Evolutionary conservation across 2,113 vertebrate genomes (phyloP).

Genomic region (Neolamprologus ventralis): DNA sequence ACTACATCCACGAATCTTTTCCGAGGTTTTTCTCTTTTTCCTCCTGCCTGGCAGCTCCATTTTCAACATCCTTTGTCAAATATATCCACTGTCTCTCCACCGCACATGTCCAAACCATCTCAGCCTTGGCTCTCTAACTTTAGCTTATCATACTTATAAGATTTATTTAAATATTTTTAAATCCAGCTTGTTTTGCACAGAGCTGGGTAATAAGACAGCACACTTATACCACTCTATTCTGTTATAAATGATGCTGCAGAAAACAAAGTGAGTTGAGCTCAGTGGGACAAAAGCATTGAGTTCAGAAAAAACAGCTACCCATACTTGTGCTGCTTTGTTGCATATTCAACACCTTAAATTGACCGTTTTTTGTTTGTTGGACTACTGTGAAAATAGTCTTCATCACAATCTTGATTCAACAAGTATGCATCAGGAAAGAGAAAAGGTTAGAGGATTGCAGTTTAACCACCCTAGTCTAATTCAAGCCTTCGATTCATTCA

Average conservation of each 20-base stretch:
- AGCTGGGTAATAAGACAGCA: neutral
- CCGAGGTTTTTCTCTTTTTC: neutral
- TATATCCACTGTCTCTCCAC: neutral
- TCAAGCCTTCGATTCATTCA: neutral
- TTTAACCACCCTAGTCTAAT: neutral
- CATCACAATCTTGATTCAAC: neutral
- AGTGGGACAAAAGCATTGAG: neutral
- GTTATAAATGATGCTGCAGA: neutral
- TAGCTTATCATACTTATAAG: neutral
- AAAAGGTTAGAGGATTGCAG: neutral
- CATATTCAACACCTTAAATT: neutral
- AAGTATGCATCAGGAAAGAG: neutral
- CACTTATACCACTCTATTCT: neutral
- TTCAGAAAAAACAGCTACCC: neutral
- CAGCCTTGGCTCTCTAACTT: neutral
- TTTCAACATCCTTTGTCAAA: neutral
- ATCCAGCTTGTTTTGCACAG: neutral
- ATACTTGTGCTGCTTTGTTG: neutral
- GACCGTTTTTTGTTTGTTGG: neutral
- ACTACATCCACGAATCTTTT: neutral
- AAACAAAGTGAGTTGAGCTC: neutral
- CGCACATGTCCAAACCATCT: neutral
- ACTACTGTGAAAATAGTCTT: neutral
- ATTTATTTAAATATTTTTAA: neutral
- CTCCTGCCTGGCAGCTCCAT: neutral